Percentiles rank a stretch among this genome's conserved stretches.
These are phyloP conservation scores for Prunella himalayana DNA, from an alignment of 2,113 vertebrate species.

Conservation along the genomic window DNA sequence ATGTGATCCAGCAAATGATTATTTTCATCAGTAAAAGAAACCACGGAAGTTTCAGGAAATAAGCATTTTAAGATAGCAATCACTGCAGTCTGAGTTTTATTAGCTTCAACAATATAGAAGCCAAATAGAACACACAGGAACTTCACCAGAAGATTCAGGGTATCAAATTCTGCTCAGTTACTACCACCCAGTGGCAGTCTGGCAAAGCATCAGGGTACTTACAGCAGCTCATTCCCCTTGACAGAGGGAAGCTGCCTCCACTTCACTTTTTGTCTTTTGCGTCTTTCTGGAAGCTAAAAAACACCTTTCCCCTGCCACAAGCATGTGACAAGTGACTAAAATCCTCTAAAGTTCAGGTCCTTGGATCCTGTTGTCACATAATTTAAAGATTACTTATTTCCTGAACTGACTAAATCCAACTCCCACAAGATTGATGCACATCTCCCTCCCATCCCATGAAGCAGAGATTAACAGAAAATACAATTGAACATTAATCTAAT, in stretches of 20 bases:
- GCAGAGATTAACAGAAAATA: neutral
- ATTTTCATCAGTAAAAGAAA: neutral
- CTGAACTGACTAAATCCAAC: neutral
- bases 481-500: neutral
- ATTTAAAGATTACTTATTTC: neutral
- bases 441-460: neutral
- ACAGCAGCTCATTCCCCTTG: neutral
- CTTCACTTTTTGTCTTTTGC: neutral
- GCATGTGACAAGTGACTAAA: neutral
- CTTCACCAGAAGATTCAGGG: neutral
- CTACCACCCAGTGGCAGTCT: conserved; percentile 35
- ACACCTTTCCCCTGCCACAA: neutral
- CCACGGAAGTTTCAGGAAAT: accelerated
- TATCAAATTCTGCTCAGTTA: neutral
- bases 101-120: neutral
- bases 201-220: neutral
- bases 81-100: neutral
- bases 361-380: neutral
- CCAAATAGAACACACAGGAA: neutral
- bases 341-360: neutral
- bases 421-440: neutral
- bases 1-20: neutral
- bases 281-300: neutral
- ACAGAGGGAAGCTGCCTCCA: neutral
- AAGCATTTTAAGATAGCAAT: neutral